These are phyloP conservation scores for Ectropis crepuscularia DNA, from an alignment of 2,888 invertebrate species.

Conservation along the genomic window DNA sequence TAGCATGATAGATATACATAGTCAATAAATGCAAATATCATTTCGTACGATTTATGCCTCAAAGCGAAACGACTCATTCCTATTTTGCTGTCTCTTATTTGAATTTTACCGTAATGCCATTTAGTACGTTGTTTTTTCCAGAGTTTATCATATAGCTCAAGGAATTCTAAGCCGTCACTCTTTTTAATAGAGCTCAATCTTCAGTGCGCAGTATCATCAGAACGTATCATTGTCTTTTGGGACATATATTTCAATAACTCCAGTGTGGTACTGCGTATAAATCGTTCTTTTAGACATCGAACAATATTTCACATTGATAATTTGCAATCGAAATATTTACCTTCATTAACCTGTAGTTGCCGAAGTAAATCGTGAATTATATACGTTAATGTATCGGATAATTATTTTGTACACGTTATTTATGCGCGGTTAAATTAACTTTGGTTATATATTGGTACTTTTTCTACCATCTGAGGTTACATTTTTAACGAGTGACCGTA, in stretches of 20 bases:
- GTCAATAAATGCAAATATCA: slow-evolving; percentile 67
- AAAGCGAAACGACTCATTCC: slow-evolving; percentile 73
- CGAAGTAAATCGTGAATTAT: slow-evolving; percentile 14
- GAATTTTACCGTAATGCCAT: slow-evolving; percentile 69
- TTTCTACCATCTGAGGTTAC: slow-evolving; percentile 21
- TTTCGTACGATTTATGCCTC: slow-evolving; percentile 72
- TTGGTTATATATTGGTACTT: slow-evolving; percentile 10
- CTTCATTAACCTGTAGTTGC: slow-evolving; percentile 26
- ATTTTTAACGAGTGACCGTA: slow-evolving; percentile 27
- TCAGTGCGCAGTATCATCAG: slow-evolving; percentile 47
- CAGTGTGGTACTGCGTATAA: slow-evolving; percentile 72
- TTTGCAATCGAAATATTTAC: slow-evolving; percentile 58
- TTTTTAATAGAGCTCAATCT: slow-evolving; percentile 56
- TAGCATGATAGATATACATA: slow-evolving; percentile 52
- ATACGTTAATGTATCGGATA: slow-evolving; percentile 22
- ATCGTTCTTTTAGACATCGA: slow-evolving; percentile 77
- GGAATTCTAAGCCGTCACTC: slow-evolving; percentile 53
- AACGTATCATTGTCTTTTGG: slow-evolving; percentile 71
- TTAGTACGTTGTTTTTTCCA: slow-evolving; percentile 65
- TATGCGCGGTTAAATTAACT: slow-evolving; percentile 14
- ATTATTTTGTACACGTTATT: slow-evolving; percentile 24
- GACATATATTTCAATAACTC: slow-evolving; percentile 82
- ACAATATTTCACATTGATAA: slow-evolving; percentile 73
- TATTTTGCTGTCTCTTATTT: slow-evolving; percentile 72
- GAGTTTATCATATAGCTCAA: slow-evolving; percentile 45